Conservation (phyloP, 37 sponge, comb jelly and placozoan genomes). For the Cladorhizidae sp. region DNA sequence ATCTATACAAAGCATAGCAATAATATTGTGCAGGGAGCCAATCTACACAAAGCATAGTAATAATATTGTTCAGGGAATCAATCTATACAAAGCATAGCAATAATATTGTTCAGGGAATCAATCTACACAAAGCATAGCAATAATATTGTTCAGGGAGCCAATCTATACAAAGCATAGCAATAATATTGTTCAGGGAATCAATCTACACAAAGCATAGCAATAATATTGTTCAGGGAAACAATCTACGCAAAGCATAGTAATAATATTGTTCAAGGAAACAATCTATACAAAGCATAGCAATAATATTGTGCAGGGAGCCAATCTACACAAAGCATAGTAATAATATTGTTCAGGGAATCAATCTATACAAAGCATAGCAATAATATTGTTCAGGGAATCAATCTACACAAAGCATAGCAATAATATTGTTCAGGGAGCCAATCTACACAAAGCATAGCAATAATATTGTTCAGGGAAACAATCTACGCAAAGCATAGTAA, state of each 20-base stretch:
- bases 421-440: slow-evolving; percentile 56
- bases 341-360: slow-evolving; percentile 62
- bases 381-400: not conserved
- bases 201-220: slow-evolving; percentile 20
- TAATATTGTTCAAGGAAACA: slow-evolving; percentile 61
- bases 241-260: no score
- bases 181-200: slow-evolving; percentile 58
- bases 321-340: no score
- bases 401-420: slow-evolving; percentile 2
- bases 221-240: not conserved
- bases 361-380: slow-evolving; percentile 20
- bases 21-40: slow-evolving; percentile 56
- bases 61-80: not conserved
- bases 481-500: no score
- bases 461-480: not conserved
- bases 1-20: slow-evolving; percentile 6
- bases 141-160: not conserved
- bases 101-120: slow-evolving; percentile 58
- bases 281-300: slow-evolving; percentile 20
- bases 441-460: slow-evolving; percentile 20
- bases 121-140: slow-evolving; percentile 20
- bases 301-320: not conserved
- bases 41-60: slow-evolving; percentile 20
- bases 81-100: slow-evolving; percentile 6
- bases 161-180: slow-evolving; percentile 6